Evolutionary conservation across 1,140 invertebrate genomes (phyloP).

Genomic region (Atopsyche davidsoni): DNA sequence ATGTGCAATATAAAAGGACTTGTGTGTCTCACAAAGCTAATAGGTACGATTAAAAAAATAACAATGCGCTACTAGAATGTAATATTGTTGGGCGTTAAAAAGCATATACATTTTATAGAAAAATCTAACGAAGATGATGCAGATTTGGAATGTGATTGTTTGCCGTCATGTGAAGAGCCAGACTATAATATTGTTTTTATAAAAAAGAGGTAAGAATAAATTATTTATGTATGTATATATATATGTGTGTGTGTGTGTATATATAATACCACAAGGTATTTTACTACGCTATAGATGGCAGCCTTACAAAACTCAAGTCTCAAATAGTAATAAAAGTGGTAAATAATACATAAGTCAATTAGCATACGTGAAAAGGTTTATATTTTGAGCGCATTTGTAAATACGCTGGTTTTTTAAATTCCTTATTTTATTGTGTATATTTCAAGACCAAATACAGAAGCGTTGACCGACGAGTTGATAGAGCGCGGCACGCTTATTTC

Average conservation of each 20-base stretch:
- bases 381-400: too few relatives aligned
- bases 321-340: too few relatives aligned
- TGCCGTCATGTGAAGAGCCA: conserved; percentile 40
- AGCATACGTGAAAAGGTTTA: too few relatives aligned
- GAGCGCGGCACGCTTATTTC: conserved; percentile 30
- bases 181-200: conserved; percentile 38
- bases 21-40: conserved; percentile 39
- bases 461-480: conserved; percentile 22
- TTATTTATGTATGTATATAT: conserved; percentile 5
- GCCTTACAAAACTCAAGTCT: too few relatives aligned
- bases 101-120: conserved; percentile 3
- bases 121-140: conserved; percentile 21
- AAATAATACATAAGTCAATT: too few relatives aligned
- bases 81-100: conserved; percentile 10
- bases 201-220: conserved; percentile 32
- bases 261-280: too few relatives aligned
- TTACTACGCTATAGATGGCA: too few relatives aligned
- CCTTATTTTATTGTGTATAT: neutral
- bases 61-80: neutral
- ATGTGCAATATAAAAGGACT: conserved; percentile 40
- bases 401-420: too few relatives aligned
- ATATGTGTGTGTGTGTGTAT: too few relatives aligned
- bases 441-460: conserved; percentile 22
- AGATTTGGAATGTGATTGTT: conserved; percentile 36
- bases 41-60: conserved; percentile 32